Percentiles rank a stretch among this genome's conserved stretches.
These are phyloP conservation scores for Heliconius himera DNA, from an alignment of 1,140 invertebrate species.

Conservation along the genomic window DNA sequence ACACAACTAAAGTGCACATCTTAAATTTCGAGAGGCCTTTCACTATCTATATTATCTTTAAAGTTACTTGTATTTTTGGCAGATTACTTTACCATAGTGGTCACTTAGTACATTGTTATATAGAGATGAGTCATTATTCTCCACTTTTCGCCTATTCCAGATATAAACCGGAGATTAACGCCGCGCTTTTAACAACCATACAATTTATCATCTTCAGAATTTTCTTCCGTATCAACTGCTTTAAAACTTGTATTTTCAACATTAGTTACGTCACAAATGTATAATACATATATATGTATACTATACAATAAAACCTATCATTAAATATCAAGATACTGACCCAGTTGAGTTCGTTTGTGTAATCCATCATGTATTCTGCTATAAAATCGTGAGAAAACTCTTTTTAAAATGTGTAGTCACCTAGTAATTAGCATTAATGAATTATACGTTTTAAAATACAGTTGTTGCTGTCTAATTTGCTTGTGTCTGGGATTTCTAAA, in stretches of 20 bases:
- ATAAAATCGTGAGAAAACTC: conserved; percentile 15
- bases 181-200: too few relatives aligned
- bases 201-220: background rate
- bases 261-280: background rate
- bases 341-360: background rate
- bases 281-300: background rate
- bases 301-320: background rate
- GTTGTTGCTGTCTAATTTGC: background rate
- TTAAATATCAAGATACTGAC: background rate
- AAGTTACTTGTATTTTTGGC: too few relatives aligned
- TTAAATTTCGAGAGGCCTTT: too few relatives aligned
- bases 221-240: background rate
- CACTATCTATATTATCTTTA: too few relatives aligned
- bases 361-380: conserved; percentile 8
- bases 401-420: background rate
- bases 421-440: conserved; percentile 11
- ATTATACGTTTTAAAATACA: conserved; percentile 8
- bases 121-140: too few relatives aligned
- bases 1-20: too few relatives aligned
- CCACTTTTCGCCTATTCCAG: too few relatives aligned
- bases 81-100: too few relatives aligned
- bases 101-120: too few relatives aligned
- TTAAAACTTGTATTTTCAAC: background rate
- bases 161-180: too few relatives aligned
- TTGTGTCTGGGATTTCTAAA: background rate